A percentile compares a stretch with the other conserved stretches of the same genome.
phyloP scores from a whole-genome alignment of 2,797 vertebrate species.

The Ataeniobius toweri region DNA sequence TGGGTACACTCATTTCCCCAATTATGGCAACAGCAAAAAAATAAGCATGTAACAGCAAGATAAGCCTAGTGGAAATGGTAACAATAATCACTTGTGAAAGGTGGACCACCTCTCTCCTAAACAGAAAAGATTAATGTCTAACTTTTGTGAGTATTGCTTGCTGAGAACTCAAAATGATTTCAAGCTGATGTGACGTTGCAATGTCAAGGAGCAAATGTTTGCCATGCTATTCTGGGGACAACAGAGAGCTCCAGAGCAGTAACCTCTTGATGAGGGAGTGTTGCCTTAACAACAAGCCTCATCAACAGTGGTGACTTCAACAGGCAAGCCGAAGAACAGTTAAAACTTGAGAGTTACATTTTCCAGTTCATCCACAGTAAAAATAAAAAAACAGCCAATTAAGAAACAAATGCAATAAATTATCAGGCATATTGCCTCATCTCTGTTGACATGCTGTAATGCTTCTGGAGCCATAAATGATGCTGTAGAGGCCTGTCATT shows the following conservation, averaged over 20 bases:
- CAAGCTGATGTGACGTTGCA: slow-evolving; percentile 25
- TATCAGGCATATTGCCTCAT: slow-evolving; percentile 46
- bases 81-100: slow-evolving; percentile 1
- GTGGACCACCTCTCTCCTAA: slow-evolving; percentile 2
- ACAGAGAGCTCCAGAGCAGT: slow-evolving; percentile 39
- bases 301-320: slow-evolving; percentile 70
- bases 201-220: slow-evolving; percentile 43
- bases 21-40: slow-evolving; percentile 13
- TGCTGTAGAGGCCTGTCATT: slow-evolving; percentile 60
- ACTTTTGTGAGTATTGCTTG: not conserved
- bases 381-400: slow-evolving; percentile 41
- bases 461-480: slow-evolving; percentile 57
- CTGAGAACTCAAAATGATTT: slow-evolving; percentile 14
- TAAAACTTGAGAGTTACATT: slow-evolving; percentile 39
- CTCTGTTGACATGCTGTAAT: slow-evolving; percentile 62
- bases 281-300: slow-evolving; percentile 71
- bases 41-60: slow-evolving; percentile 3
- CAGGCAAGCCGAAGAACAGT: slow-evolving; percentile 31
- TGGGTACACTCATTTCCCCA: slow-evolving; percentile 12
- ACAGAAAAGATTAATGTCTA: not conserved
- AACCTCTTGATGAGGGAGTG: slow-evolving; percentile 53
- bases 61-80: slow-evolving; percentile 19
- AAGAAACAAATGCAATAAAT: slow-evolving; percentile 56
- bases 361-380: slow-evolving; percentile 49
- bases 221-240: slow-evolving; percentile 46